Conservation (phyloP, 2,797 vertebrate genomes). For the Artibeus jamaicensis region DNA sequence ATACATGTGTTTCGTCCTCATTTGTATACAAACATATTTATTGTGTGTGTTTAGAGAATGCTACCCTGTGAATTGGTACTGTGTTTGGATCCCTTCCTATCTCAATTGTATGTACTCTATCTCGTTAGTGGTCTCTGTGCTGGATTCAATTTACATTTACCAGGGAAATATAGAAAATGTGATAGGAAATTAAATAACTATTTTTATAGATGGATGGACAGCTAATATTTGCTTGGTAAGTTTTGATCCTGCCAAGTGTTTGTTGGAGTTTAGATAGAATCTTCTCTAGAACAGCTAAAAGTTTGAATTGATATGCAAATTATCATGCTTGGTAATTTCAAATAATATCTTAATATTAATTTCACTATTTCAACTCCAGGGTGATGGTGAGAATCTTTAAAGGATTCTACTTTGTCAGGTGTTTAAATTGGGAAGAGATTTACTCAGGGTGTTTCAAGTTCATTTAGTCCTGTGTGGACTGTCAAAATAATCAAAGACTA, state of each 20-base stretch:
- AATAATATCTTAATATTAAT: not conserved
- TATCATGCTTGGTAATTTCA: not conserved
- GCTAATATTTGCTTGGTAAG: not conserved
- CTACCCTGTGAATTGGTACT: not conserved
- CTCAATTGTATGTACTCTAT: not conserved
- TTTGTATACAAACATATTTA: not conserved
- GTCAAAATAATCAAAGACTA: not conserved
- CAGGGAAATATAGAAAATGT: not conserved
- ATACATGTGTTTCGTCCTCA: not conserved
- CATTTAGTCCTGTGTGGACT: not conserved
- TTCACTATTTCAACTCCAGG: not conserved
- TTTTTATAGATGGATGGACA: not conserved
- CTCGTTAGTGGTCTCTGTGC: not conserved
- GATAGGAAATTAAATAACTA: constrained; percentile 29
- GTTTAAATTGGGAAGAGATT: not conserved
- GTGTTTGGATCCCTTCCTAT: not conserved
- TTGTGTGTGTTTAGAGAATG: not conserved
- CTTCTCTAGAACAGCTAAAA: not conserved
- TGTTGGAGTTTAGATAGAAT: not conserved
- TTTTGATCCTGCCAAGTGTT: not conserved
- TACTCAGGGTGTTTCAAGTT: not conserved
- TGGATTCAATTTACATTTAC: not conserved
- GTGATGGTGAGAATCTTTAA: not conserved
- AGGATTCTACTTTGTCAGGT: not conserved
- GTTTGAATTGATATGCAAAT: not conserved